A percentile compares a stretch with the other conserved stretches of the same genome.
Evolutionary conservation across 2,113 vertebrate genomes (phyloP).

Genomic region (Brachyhypopomus gauderio): DNA sequence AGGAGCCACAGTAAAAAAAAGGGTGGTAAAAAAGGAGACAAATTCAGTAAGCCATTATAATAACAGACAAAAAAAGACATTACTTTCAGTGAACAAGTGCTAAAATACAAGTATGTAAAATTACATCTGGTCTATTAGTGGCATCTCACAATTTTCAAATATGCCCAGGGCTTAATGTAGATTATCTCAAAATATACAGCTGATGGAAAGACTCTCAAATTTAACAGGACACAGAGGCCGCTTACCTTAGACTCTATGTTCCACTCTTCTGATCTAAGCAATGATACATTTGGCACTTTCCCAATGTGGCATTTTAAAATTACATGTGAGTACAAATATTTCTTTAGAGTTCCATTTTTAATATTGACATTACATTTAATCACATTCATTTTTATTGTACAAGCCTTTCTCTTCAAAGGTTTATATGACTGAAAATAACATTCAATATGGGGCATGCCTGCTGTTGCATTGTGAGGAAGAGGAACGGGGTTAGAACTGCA

Average conservation of each 20-base stretch:
- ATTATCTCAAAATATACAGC: not conserved
- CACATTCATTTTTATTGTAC: constrained; percentile 73
- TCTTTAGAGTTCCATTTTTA: constrained; percentile 67
- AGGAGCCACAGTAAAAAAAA: too few relatives aligned
- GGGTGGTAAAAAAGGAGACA: too few relatives aligned
- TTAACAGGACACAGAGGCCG: not conserved
- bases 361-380: constrained; percentile 77
- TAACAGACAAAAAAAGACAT: too few relatives aligned
- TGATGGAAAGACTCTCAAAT: not conserved
- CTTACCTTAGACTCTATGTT: not conserved
- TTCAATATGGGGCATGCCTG: constrained; percentile 72
- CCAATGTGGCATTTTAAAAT: constrained; percentile 2
- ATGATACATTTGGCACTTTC: not conserved
- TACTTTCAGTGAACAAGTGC: too few relatives aligned
- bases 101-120: too few relatives aligned
- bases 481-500: constrained; percentile 50
- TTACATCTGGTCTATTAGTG: too few relatives aligned
- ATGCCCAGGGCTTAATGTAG: not conserved
- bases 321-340: constrained; percentile 30
- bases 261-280: not conserved
- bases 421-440: constrained; percentile 72
- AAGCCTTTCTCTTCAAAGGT: constrained; percentile 72
- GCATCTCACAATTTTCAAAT: too few relatives aligned
- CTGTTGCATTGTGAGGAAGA: constrained; percentile 61
- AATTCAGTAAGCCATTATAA: too few relatives aligned